Percentiles rank a stretch among this genome's conserved stretches.
Evolutionary conservation across 2,888 invertebrate species (phyloP).

Genomic region (Scotopteryx bipunctaria): DNA sequence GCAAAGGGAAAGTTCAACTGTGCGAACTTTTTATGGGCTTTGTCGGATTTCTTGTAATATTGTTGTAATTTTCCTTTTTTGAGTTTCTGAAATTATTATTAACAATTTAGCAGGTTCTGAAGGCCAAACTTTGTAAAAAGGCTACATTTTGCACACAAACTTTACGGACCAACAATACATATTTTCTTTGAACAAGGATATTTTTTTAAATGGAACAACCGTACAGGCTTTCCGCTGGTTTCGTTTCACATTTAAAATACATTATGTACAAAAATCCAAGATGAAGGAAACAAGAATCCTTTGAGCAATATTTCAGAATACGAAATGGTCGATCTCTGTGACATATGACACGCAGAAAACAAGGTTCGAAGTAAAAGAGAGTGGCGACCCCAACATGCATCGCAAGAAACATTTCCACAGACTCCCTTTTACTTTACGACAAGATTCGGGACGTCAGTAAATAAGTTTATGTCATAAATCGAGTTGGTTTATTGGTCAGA

Average conservation of each 20-base stretch:
- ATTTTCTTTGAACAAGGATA: not conserved
- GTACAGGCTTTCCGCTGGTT: too few species aligned
- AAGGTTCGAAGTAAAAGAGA: slow-evolving; percentile 23
- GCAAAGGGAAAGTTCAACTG: slow-evolving; percentile 74
- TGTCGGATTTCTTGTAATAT: slow-evolving; percentile 69
- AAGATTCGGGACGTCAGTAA: too few species aligned
- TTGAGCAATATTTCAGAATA: slow-evolving; percentile 7
- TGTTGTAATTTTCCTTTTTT: slow-evolving; percentile 70
- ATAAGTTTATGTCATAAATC: too few species aligned
- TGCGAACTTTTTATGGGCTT: slow-evolving; percentile 73
- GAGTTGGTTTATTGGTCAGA: too few species aligned
- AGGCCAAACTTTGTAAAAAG: slow-evolving; percentile 11
- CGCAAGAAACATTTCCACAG: slow-evolving; percentile 16
- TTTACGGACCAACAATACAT: slow-evolving; percentile 2
- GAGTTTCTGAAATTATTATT: slow-evolving; percentile 21
- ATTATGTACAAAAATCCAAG: not conserved
- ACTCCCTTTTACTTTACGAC: not conserved
- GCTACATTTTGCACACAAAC: slow-evolving; percentile 10
- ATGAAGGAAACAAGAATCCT: not conserved
- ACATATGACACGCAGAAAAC: slow-evolving; percentile 14
- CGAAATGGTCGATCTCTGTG: slow-evolving; percentile 7
- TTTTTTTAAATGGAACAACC: too few species aligned
- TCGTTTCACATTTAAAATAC: too few species aligned
- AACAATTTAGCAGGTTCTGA: slow-evolving; percentile 4
- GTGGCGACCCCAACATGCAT: slow-evolving; percentile 12